Base-by-base conservation (phyloP, 2,888 invertebrate species). In the Mimas tiliae region DNA sequence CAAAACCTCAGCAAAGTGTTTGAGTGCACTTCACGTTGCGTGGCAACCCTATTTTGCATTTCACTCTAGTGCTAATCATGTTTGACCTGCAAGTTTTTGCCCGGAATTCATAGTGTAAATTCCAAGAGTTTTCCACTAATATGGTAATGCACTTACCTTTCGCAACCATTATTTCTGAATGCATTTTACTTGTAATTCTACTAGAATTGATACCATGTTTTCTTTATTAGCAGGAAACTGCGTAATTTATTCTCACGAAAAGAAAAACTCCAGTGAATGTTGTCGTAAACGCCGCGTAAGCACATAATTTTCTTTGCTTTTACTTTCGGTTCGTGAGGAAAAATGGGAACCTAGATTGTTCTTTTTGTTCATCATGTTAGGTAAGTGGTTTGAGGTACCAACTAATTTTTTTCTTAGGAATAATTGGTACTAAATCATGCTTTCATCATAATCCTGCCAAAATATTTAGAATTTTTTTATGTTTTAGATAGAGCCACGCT, bases 21-120 rank as follows among this genome's bases (percentile, higher is more conserved):
- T 63, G 38, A 27, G 53, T 38, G 53, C 65, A 65, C 67, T 67
- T 53, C 34, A 38, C 65, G 64, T 72, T 64, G 70, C 71, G 71
- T 71, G 73, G 45, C 55, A 64, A 34, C 63, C 42, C 45, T 27
- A 64, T 68, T 64, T 66, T 67, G 50, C 52, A 48, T 67, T 67
- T 62, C 48, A 67, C 52, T 67, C 51, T 58, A 67, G 65, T 65
- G 67, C 55, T 68, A 68, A 68, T 67, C 64, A 70, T 69, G 65
- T 69, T 67, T 65, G 66, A 70, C 68, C 65, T 65, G 66, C 48
- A 27, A 63, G 58, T 53, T 66, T 66, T 66, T 34, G 33, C 33
- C 33, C 14, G 52, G 51, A 66, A 63, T 63, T 52, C 63, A 38
- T 34, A 47, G 19, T 19, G 27, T 53, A 63, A 50, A 55, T 67